phyloP scores from a whole-genome alignment of 2,113 vertebrate genomes.

The Eleginops maclovinus region DNA sequence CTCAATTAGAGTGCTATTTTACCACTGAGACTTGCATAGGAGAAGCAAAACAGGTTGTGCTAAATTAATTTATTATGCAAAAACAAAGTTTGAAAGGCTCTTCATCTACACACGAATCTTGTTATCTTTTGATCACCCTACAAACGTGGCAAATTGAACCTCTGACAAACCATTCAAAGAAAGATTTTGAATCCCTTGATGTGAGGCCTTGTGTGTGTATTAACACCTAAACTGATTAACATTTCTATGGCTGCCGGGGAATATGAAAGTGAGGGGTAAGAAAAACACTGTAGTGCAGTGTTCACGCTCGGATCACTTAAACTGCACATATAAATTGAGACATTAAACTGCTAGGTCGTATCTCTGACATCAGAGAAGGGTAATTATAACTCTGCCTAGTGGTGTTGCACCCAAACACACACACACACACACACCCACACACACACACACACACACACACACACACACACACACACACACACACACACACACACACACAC shows the following conservation, averaged over 20 bases:
- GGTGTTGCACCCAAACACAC: not conserved
- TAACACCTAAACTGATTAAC: conserved; percentile 46
- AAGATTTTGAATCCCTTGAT: conserved; percentile 25
- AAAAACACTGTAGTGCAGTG: not conserved
- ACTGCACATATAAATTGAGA: conserved; percentile 53
- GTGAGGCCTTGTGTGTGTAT: conserved; percentile 5
- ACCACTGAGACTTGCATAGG: conserved; percentile 8
- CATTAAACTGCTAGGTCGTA: conserved; percentile 45
- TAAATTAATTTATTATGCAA: conserved; percentile 47
- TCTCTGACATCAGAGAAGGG: conserved; percentile 36
- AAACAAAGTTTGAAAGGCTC: conserved; percentile 23
- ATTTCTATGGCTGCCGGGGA: conserved; percentile 35
- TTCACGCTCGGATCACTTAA: conserved; percentile 33
- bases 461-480: not conserved
- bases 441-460: conserved; percentile 10
- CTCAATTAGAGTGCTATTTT: conserved; percentile 19
- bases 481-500: not conserved
- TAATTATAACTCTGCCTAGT: conserved; percentile 22
- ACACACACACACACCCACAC: not conserved
- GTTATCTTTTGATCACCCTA: conserved; percentile 52
- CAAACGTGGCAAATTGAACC: conserved; percentile 42
- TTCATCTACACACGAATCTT: conserved; percentile 32
- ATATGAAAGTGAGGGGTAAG: conserved; percentile 17
- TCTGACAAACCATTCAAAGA: conserved; percentile 27
- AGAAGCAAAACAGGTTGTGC: conserved; percentile 9